Percentiles rank a stretch among this genome's conserved stretches.
Evolutionary conservation across 1,140 invertebrate species (phyloP).

Genomic region (Pseudobourletiella spinata): DNA sequence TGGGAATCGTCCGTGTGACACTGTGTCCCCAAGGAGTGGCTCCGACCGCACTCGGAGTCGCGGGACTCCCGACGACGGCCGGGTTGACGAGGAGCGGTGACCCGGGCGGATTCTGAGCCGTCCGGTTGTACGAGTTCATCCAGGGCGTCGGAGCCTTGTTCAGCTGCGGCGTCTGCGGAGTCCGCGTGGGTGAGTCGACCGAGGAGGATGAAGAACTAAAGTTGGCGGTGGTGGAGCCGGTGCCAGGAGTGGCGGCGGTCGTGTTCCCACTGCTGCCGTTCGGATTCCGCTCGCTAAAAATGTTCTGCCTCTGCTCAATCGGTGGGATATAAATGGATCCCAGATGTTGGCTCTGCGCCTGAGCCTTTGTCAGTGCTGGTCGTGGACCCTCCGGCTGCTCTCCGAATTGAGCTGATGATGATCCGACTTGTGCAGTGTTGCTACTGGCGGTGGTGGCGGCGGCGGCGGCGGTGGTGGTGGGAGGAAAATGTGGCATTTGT

Average conservation of each 20-base stretch:
- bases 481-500: too few species aligned
- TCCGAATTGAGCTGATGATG: neutral
- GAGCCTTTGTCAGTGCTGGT: slow-evolving; percentile 33
- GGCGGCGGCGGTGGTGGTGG: slow-evolving; percentile 1
- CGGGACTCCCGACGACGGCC: slow-evolving; percentile 6
- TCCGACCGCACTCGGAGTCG: too few species aligned
- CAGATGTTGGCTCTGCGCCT: slow-evolving; percentile 34
- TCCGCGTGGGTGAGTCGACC: neutral
- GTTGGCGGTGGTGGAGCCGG: slow-evolving; percentile 8
- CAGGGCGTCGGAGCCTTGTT: slow-evolving; percentile 52
- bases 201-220: slow-evolving; percentile 3
- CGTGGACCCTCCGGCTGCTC: neutral
- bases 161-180: slow-evolving; percentile 35
- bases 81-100: slow-evolving; percentile 9
- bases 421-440: neutral
- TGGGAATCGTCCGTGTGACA: slow-evolving; percentile 34
- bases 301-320: slow-evolving; percentile 17
- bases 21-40: slow-evolving; percentile 28
- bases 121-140: slow-evolving; percentile 46
- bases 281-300: slow-evolving; percentile 4
- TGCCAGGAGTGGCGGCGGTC: neutral
- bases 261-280: neutral
- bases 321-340: slow-evolving; percentile 40
- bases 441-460: neutral
- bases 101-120: slow-evolving; percentile 41